Base-by-base conservation (phyloP, 2,113 vertebrate genomes). In the Tragelaphus buxtoni region DNA sequence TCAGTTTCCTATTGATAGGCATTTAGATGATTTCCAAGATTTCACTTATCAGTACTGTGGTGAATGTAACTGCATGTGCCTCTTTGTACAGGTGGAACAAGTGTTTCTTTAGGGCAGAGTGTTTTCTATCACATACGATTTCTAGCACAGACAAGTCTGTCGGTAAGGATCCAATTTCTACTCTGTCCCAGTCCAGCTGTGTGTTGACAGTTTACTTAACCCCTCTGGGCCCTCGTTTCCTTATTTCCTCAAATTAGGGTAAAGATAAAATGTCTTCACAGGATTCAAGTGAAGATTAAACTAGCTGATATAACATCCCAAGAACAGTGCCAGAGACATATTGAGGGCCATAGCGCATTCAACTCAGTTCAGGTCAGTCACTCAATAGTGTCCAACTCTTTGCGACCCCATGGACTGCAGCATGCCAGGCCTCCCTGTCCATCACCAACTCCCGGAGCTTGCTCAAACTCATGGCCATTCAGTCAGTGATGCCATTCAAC, bases 401-500 rank as follows among this genome's bases (percentile, higher is more conserved):
- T 35, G 63, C 0, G 2, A 35, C 2, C 63, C n/a, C n/a, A 20
- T 20, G 63, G 17, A 35, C 4, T 35, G 17, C 8, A 35, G 63
- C 63, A 20, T 0, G 2, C n/a, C 63, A 69, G n/a, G 63, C n/a
- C n/a, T 69, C 63, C 17, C n/a, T 35, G 63, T 69, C n/a, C n/a
- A 69, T 69, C 63, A 35, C 17, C 63, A 35, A 35, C 17, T 35
- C 63, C 63, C 0, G 2, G n/a, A 35, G 63, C 4, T 69, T 20
- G 20, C 63, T 69, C 63, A 69, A 20, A 69, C n/a, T 35, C n/a
- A 69, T 20, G 32, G 32, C 16, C 32, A 18, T 65, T 18, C 17
- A 65, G 32, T 20, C 32, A 0, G 17, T 65, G 63, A 35, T 65
- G 63, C 17, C 63, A 65, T 65, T 32, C 63, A 35, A 18, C 17